These are phyloP conservation scores for Serinus canaria DNA, from an alignment of 2,113 vertebrate species.

Conservation along the genomic window DNA sequence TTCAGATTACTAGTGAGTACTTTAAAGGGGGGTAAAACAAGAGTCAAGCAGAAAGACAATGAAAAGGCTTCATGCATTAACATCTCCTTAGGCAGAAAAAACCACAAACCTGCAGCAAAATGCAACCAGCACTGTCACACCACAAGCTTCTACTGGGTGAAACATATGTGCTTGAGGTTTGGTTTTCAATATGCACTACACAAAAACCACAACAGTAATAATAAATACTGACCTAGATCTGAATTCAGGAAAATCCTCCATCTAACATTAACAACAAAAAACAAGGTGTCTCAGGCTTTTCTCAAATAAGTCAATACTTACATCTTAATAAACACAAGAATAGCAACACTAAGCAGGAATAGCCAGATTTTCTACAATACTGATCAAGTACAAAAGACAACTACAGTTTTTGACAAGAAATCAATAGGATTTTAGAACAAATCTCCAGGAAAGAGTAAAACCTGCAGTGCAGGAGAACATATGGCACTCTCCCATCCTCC, in stretches of 20 bases:
- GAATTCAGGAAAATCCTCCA: not conserved
- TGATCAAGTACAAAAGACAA: not conserved
- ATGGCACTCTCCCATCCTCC: conserved; percentile 10
- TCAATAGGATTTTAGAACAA: conserved; percentile 6
- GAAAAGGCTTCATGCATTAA: not conserved
- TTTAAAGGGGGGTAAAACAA: not conserved
- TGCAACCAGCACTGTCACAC: not conserved
- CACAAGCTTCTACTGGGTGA: not conserved
- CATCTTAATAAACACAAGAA: not conserved
- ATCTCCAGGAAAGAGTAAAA: conserved; percentile 8
- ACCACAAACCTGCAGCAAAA: not conserved
- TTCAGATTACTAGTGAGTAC: not conserved
- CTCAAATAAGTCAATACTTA: not conserved
- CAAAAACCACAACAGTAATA: not conserved
- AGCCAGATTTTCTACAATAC: not conserved
- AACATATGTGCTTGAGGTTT: rapidly evolving
- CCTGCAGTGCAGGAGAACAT: conserved; percentile 33
- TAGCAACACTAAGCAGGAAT: not conserved
- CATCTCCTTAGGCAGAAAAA: not conserved
- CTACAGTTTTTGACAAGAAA: not conserved
- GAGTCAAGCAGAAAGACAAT: not conserved
- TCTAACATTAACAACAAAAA: not conserved
- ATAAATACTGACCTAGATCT: not conserved
- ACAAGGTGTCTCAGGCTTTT: not conserved
- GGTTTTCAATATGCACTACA: not conserved